phyloP scores from a whole-genome alignment of 2,888 invertebrate genomes.

The Pachydiplax longipennis region DNA sequence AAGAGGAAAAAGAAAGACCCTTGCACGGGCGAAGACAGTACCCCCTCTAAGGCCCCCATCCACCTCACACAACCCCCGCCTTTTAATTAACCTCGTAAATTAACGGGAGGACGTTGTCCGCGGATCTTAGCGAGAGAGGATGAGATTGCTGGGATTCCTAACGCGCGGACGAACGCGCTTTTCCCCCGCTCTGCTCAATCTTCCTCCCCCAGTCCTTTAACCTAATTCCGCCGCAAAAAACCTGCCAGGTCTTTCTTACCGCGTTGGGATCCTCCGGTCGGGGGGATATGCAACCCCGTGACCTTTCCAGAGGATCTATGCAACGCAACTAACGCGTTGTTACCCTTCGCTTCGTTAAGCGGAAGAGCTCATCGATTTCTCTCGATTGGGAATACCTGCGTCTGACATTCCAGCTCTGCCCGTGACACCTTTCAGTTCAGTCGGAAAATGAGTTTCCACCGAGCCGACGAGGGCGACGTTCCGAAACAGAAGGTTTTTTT shows the following conservation, averaged over 20 bases:
- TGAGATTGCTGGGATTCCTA: not conserved
- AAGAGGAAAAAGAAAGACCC: too few species aligned
- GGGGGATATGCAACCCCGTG: not conserved
- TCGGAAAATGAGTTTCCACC: not conserved
- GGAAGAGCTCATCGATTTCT: not conserved
- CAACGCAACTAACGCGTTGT: not conserved
- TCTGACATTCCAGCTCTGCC: not conserved
- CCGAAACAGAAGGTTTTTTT: not conserved
- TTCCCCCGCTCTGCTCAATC: not conserved
- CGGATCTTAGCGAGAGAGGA: not conserved
- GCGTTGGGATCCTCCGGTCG: not conserved
- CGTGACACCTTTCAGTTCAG: not conserved
- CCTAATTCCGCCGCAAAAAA: not conserved
- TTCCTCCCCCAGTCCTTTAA: not conserved
- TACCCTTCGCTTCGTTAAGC: not conserved
- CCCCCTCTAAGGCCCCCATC: too few species aligned
- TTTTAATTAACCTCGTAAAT: conserved; percentile 24
- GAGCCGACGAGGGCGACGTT: not conserved
- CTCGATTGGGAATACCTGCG: not conserved
- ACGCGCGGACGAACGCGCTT: not conserved
- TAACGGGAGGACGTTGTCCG: not conserved
- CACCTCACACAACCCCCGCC: not conserved
- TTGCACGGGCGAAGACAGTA: too few species aligned
- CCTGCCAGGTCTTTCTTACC: not conserved
- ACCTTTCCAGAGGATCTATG: not conserved